phyloP scores from a whole-genome alignment of 2,113 vertebrate species.

The Falcunculus frontatus region DNA sequence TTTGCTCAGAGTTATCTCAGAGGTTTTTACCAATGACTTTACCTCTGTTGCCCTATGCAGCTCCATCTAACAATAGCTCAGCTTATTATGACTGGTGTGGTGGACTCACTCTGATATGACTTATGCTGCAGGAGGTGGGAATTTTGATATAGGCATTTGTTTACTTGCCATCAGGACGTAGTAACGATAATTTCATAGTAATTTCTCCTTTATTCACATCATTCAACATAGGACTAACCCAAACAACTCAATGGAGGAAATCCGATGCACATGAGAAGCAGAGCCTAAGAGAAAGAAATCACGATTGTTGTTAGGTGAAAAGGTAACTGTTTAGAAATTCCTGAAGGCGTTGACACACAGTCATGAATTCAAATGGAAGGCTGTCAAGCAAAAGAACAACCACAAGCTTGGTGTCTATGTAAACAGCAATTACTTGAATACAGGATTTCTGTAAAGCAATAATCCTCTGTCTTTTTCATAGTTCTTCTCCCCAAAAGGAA shows the following conservation, averaged over 20 bases:
- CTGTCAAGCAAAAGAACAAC: neutral
- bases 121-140: neutral
- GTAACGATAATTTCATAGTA: neutral
- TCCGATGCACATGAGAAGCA: neutral
- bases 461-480: neutral
- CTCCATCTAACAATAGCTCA: neutral
- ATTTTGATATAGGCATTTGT: neutral
- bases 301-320: neutral
- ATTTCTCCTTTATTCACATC: neutral
- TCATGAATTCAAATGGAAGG: neutral
- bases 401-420: neutral
- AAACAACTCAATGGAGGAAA: neutral
- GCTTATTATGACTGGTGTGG: neutral
- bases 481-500: neutral
- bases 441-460: neutral
- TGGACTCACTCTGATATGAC: neutral
- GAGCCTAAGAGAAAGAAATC: neutral
- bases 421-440: constrained; percentile 13
- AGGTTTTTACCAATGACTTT: neutral
- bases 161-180: neutral
- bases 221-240: neutral
- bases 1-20: neutral
- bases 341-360: neutral
- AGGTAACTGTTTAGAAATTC: neutral
- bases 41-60: neutral